These are phyloP conservation scores for Oreochromis grahami DNA, from an alignment of 2,797 vertebrate species.

Conservation along the genomic window DNA sequence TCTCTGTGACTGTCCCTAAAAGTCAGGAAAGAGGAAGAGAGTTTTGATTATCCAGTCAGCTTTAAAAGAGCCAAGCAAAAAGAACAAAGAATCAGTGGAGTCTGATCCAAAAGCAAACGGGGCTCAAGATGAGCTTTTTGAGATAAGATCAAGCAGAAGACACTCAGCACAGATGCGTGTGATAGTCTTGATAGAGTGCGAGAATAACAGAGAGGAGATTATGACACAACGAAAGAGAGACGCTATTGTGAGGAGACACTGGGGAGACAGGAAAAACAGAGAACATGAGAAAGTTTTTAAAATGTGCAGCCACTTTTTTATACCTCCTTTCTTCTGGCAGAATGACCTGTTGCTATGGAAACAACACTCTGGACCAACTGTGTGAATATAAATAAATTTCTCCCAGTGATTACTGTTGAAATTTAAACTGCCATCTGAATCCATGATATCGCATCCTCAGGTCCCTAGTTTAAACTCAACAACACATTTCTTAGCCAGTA, in stretches of 20 bases:
- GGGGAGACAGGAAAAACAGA: background rate
- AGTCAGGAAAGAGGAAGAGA: background rate
- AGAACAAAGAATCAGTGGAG: constrained; percentile 29
- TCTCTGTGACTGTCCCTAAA: background rate
- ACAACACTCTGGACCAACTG: constrained; percentile 14
- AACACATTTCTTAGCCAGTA: background rate
- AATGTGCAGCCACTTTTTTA: constrained; percentile 7
- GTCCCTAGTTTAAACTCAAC: background rate
- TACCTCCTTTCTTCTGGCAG: background rate
- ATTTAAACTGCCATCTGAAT: background rate
- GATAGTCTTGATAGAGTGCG: background rate
- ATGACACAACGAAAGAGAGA: background rate
- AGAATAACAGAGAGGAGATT: background rate
- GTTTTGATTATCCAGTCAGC: constrained; percentile 29
- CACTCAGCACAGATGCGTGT: background rate
- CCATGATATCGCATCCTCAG: background rate
- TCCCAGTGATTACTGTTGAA: constrained; percentile 22
- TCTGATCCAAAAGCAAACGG: constrained; percentile 37
- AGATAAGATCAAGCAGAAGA: constrained; percentile 33
- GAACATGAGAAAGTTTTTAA: constrained; percentile 19
- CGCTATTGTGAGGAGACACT: background rate
- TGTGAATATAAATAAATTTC: constrained; percentile 31
- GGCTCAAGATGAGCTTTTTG: constrained; percentile 27
- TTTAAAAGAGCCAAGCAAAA: background rate
- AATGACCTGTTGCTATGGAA: constrained; percentile 60